phyloP scores from a whole-genome alignment of 2,888 invertebrate genomes.

The Brenthis hecate region DNA sequence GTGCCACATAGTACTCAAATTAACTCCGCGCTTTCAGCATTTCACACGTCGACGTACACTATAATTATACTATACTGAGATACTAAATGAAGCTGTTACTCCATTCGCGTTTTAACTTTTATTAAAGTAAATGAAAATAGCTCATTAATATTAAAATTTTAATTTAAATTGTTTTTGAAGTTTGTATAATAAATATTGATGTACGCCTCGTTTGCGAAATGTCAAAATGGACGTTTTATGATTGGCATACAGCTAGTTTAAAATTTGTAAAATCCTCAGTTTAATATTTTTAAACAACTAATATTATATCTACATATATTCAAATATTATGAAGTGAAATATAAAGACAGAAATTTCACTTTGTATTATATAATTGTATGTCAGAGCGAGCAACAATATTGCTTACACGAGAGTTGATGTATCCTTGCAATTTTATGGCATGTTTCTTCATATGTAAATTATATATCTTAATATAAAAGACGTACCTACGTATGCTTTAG shows the following conservation, averaged over 20 bases:
- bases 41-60: constrained; percentile 14
- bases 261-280: too few species aligned
- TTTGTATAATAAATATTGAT: neutral
- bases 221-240: too few species aligned
- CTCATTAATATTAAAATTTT: neutral
- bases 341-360: constrained; percentile 4
- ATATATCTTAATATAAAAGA: neutral
- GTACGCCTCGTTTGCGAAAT: too few species aligned
- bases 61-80: constrained; percentile 4
- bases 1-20: constrained; percentile 10
- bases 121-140: constrained; percentile 1
- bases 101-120: neutral
- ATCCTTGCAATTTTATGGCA: constrained; percentile 5
- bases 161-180: neutral
- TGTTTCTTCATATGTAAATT: constrained; percentile 1
- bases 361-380: constrained; percentile 15
- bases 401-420: constrained; percentile 11
- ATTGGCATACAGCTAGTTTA: too few species aligned
- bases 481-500: neutral
- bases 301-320: neutral
- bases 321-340: constrained; percentile 3
- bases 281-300: too few species aligned
- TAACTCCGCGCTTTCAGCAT: constrained; percentile 14
- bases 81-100: neutral
- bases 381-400: constrained; percentile 13